Conservation (phyloP, 2,888 invertebrate genomes). For the Diplazon laetatorius region DNA sequence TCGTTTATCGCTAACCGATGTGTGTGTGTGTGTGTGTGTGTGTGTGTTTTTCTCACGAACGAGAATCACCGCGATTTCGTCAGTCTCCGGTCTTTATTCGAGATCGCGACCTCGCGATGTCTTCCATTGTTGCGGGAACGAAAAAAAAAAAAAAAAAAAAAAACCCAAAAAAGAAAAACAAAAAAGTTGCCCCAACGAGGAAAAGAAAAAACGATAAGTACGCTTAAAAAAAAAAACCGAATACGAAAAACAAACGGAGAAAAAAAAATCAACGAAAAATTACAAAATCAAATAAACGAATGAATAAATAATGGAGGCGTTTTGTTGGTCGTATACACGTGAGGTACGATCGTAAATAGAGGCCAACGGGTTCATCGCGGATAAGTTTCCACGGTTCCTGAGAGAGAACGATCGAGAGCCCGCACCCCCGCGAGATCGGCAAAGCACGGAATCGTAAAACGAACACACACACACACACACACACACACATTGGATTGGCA, state of each 20-base stretch:
- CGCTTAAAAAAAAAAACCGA: background rate
- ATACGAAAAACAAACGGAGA: background rate
- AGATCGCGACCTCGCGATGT: slow-evolving; percentile 10
- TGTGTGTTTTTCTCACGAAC: slow-evolving; percentile 32
- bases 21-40: too few species aligned
- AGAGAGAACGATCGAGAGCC: slow-evolving; percentile 53
- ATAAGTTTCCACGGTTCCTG: slow-evolving; percentile 35
- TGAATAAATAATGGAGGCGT: slow-evolving; percentile 13
- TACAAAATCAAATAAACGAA: background rate
- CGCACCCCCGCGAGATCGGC: slow-evolving; percentile 43
- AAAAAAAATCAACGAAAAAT: too few species aligned
- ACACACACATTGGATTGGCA: slow-evolving; percentile 59
- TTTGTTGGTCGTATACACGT: slow-evolving; percentile 14
- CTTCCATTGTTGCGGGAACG: slow-evolving; percentile 17
- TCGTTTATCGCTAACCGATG: background rate
- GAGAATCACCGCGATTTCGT: slow-evolving; percentile 19
- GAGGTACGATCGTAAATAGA: slow-evolving; percentile 31
- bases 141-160: background rate
- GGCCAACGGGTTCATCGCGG: slow-evolving; percentile 49
- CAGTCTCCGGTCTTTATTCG: slow-evolving; percentile 21
- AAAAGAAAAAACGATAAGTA: background rate
- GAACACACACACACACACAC: too few species aligned
- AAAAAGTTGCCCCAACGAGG: too few species aligned
- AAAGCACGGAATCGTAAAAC: slow-evolving; percentile 14
- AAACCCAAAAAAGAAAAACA: background rate